phyloP scores from a whole-genome alignment of 2,888 invertebrate species.

The Orthosia incerta region DNA sequence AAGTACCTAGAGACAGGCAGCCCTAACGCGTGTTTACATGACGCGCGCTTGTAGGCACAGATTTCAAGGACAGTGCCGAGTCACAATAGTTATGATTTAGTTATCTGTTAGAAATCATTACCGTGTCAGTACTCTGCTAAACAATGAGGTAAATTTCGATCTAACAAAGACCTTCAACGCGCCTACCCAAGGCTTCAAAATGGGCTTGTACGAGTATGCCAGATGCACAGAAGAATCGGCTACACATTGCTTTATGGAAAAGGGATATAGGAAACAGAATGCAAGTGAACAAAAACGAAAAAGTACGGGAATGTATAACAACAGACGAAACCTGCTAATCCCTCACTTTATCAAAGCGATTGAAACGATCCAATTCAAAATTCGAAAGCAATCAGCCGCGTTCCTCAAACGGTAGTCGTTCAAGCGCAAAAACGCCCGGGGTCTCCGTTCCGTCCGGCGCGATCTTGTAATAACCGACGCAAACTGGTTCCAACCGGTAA shows the following conservation, averaged over 20 bases:
- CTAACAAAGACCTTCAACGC: no score
- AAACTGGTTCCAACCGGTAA: slow-evolving; percentile 73
- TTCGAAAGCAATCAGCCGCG: slow-evolving; percentile 66
- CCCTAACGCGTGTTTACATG: no score
- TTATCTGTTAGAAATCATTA: no score
- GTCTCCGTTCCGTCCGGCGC: slow-evolving; percentile 63
- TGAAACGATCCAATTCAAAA: slow-evolving; percentile 68
- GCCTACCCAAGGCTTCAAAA: no score
- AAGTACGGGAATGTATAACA: slow-evolving; percentile 6
- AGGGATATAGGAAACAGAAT: slow-evolving; percentile 5
- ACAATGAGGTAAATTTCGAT: no score
- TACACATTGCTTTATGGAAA: not conserved
- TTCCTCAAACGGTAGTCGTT: slow-evolving; percentile 64
- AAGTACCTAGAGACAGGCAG: no score
- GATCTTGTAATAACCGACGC: slow-evolving; percentile 71
- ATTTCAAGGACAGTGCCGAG: no score
- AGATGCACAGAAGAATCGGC: no score
- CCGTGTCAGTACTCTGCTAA: no score
- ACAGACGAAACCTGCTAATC: slow-evolving; percentile 46
- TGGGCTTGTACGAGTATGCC: no score
- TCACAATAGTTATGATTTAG: no score
- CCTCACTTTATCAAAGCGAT: slow-evolving; percentile 57
- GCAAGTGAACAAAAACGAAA: slow-evolving; percentile 8
- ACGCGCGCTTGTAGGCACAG: no score
- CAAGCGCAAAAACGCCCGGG: slow-evolving; percentile 69